Conservation (phyloP, 1,140 invertebrate species). For the Brachionus asplanchnoidis region DNA sequence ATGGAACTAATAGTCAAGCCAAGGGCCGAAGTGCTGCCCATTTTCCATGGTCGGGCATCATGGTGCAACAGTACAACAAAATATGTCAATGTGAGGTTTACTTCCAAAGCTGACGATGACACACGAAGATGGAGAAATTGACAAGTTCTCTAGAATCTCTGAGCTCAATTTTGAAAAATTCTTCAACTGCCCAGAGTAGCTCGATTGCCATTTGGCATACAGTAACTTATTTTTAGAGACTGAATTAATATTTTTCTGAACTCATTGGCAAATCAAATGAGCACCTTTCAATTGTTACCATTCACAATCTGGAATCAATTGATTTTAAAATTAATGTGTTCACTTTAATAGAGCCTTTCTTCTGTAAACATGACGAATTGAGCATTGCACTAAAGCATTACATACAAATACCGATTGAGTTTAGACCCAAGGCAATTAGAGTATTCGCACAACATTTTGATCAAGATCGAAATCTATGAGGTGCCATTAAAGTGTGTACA, state of each 20-base stretch:
- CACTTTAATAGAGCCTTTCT: constrained; percentile 20
- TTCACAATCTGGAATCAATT: constrained; percentile 2
- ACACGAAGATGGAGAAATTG: not conserved
- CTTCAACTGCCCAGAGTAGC: too few relatives aligned
- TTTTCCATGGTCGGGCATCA: not conserved
- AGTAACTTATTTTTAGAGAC: too few relatives aligned
- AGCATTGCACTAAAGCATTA: not conserved
- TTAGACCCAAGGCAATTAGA: not conserved
- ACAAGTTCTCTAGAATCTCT: too few relatives aligned
- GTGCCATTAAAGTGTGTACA: constrained; percentile 23
- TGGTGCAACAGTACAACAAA: constrained; percentile 24
- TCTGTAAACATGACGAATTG: constrained; percentile 5
- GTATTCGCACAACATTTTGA: constrained; percentile 23
- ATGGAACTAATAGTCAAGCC: constrained; percentile 9
- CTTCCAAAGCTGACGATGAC: not conserved
- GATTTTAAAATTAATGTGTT: not conserved
- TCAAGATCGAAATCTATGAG: constrained; percentile 9
- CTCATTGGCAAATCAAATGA: not conserved
- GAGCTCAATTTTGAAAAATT: too few relatives aligned
- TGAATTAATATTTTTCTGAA: not conserved
- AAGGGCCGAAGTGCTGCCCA: not conserved
- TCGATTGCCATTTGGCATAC: too few relatives aligned
- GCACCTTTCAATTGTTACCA: not conserved
- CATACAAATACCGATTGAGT: constrained; percentile 30
- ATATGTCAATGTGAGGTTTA: not conserved